A percentile compares a stretch with the other conserved stretches of the same genome.
These are phyloP conservation scores for Calameuta pallipes DNA, from an alignment of 2,888 invertebrate species.

Conservation along the genomic window DNA sequence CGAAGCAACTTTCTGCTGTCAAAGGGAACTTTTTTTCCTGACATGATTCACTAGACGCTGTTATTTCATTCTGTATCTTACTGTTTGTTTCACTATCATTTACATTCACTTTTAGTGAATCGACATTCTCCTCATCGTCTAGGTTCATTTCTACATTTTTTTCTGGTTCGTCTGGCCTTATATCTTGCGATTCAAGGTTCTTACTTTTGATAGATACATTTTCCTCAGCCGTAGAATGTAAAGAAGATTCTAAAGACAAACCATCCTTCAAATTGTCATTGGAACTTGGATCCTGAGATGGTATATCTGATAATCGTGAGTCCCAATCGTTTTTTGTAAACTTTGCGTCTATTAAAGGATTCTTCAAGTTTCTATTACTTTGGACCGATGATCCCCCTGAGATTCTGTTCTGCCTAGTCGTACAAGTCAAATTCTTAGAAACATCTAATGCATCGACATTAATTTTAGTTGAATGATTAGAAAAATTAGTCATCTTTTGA, in stretches of 20 bases:
- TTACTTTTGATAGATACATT: background rate
- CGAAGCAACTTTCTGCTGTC: slow-evolving; percentile 22
- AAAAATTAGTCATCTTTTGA: background rate
- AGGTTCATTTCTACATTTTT: background rate
- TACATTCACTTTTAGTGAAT: background rate
- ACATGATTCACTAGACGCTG: background rate
- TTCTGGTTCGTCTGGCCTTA: background rate
- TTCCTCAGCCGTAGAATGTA: background rate
- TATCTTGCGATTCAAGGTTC: background rate
- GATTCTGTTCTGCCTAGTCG: background rate
- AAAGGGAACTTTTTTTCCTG: slow-evolving; percentile 12
- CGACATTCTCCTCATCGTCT: background rate
- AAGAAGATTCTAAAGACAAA: background rate
- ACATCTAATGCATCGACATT: background rate
- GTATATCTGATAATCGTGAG: slow-evolving; percentile 6
- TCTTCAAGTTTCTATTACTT: background rate
- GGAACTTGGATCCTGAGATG: slow-evolving; percentile 7
- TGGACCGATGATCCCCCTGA: background rate
- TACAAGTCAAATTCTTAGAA: background rate
- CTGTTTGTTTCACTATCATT: background rate
- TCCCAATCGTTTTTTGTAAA: slow-evolving; percentile 3
- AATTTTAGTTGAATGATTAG: background rate
- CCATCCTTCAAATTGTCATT: background rate
- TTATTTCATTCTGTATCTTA: background rate
- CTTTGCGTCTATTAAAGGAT: background rate